Evolutionary conservation across 1,140 invertebrate genomes (phyloP).

Genomic region (Lordiphosa mommai): DNA sequence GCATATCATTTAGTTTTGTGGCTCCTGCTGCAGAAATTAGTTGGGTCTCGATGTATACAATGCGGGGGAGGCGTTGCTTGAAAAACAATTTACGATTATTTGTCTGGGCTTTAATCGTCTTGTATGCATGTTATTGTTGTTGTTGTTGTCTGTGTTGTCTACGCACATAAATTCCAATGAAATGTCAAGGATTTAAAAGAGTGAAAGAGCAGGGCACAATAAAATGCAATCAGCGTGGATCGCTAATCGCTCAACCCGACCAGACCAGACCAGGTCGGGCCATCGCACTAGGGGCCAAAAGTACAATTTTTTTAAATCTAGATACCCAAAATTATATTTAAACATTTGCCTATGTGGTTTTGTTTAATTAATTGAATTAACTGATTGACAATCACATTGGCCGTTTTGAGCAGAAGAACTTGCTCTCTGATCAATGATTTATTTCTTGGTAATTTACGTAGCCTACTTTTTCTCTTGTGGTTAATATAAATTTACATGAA

Average conservation of each 20-base stretch:
- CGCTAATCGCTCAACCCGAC: constrained; percentile 37
- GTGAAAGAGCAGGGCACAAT: constrained; percentile 32
- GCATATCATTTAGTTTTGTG: constrained; percentile 61
- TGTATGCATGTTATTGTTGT: constrained; percentile 21
- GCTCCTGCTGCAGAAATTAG: constrained; percentile 32
- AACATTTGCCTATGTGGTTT: too few species aligned
- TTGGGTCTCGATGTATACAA: constrained; percentile 10
- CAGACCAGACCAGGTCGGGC: constrained; percentile 3
- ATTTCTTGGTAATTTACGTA: too few species aligned
- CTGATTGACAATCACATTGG: too few species aligned
- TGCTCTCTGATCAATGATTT: too few species aligned
- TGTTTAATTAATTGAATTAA: too few species aligned
- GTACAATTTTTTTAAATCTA: too few species aligned
- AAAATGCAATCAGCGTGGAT: constrained; percentile 50
- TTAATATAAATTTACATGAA: too few species aligned
- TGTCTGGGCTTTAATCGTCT: constrained; percentile 36
- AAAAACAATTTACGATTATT: constrained; percentile 69
- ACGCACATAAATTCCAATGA: constrained; percentile 57
- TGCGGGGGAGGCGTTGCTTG: constrained; percentile 31
- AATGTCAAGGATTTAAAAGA: constrained; percentile 67
- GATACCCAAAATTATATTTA: too few species aligned
- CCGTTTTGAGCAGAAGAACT: too few species aligned
- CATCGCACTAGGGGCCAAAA: too few species aligned
- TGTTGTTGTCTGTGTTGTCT: too few species aligned
- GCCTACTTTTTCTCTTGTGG: too few species aligned